Evolutionary conservation across 2,113 vertebrate species (phyloP).

Genomic region (Odocoileus virginianus): DNA sequence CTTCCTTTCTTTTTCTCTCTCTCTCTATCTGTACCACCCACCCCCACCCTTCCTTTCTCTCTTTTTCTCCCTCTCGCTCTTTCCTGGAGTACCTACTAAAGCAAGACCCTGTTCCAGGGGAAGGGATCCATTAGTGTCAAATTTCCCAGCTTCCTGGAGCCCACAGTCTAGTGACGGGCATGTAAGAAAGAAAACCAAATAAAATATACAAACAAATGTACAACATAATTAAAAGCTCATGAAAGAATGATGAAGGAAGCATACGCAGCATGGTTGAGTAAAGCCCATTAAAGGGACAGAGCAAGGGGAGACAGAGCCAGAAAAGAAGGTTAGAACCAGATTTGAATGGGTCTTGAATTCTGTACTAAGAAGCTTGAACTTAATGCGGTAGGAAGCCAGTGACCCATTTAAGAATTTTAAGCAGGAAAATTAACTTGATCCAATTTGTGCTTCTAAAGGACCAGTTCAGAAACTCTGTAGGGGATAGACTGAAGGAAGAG

Average conservation of each 20-base stretch:
- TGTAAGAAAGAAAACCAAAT: background rate
- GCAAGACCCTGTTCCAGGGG: background rate
- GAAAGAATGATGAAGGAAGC: background rate
- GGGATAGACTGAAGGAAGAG: background rate
- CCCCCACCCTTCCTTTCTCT: background rate
- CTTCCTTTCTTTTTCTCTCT: background rate
- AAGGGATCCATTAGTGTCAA: background rate
- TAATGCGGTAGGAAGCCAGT: background rate
- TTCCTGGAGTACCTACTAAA: background rate
- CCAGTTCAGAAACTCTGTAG: background rate
- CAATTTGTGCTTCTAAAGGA: background rate
- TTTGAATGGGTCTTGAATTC: background rate
- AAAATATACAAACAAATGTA: background rate
- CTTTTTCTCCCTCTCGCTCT: background rate
- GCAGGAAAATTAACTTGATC: conserved; percentile 38
- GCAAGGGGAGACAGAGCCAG: background rate
- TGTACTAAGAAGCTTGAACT: conserved; percentile 17
- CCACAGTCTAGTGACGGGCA: background rate
- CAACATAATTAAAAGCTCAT: background rate
- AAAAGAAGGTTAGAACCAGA: background rate
- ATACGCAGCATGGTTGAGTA: background rate
- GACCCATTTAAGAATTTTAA: conserved; percentile 50
- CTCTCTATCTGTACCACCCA: background rate
- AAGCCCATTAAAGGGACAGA: background rate
- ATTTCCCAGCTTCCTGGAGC: background rate